phyloP scores from a whole-genome alignment of 2,888 invertebrate genomes.

The Callimorpha dominula region DNA sequence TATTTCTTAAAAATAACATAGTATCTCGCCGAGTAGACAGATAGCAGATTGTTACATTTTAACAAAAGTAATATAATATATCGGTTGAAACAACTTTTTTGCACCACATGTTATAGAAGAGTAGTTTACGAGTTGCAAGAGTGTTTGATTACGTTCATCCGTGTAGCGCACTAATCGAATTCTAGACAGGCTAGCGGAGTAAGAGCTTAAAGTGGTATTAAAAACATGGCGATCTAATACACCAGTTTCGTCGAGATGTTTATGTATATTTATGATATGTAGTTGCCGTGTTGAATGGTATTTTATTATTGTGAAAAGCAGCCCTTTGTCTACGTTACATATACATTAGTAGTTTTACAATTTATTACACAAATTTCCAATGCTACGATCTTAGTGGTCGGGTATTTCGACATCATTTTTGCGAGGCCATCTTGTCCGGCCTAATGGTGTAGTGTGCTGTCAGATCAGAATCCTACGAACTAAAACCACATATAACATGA shows the following conservation, averaged over 20 bases:
- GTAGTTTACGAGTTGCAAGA: constrained; percentile 15
- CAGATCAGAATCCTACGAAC: not conserved
- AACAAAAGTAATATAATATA: not conserved
- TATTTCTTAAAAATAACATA: not conserved
- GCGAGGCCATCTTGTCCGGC: not conserved
- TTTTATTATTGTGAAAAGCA: not conserved
- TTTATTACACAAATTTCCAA: not conserved
- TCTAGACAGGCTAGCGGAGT: constrained; percentile 7
- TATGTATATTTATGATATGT: not conserved
- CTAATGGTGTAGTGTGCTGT: not conserved
- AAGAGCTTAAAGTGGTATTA: not conserved
- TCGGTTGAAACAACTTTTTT: not conserved
- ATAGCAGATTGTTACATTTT: not conserved
- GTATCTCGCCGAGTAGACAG: no score
- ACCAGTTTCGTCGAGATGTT: not conserved
- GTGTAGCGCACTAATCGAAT: constrained; percentile 22
- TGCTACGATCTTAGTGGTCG: not conserved
- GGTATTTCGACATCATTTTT: not conserved
- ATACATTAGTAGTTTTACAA: not conserved
- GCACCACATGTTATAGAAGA: constrained; percentile 10
- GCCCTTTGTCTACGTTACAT: not conserved
- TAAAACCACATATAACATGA: not conserved
- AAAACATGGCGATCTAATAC: not conserved
- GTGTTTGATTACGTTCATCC: constrained; percentile 24
- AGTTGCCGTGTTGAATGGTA: not conserved